phyloP scores from a whole-genome alignment of 1,140 invertebrate species.

The Idris sp. region DNA sequence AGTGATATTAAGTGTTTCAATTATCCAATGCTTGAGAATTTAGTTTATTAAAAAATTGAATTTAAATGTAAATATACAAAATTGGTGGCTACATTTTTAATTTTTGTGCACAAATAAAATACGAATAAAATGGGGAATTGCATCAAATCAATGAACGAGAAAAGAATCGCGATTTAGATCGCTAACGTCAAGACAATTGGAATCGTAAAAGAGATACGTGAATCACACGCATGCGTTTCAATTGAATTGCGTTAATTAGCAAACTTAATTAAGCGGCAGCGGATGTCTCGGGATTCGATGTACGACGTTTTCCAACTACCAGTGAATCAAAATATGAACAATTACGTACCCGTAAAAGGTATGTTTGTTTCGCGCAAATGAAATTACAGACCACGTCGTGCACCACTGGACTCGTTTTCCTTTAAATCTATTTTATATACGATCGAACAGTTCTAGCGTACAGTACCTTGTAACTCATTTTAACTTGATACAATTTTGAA shows the following conservation, averaged over 20 bases:
- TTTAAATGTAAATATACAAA: too few species aligned
- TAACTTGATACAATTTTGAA: conserved; percentile 29
- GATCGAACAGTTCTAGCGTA: conserved; percentile 25
- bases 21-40: too few species aligned
- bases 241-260: conserved; percentile 52
- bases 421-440: conserved; percentile 29
- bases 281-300: conserved; percentile 10
- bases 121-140: too few species aligned
- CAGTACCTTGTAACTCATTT: conserved; percentile 30
- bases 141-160: conserved; percentile 1
- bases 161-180: conserved; percentile 28
- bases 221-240: conserved; percentile 30
- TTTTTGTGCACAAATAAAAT: too few species aligned
- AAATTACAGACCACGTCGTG: conserved; percentile 34
- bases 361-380: conserved; percentile 41
- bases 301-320: conserved; percentile 28
- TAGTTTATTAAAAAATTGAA: too few species aligned
- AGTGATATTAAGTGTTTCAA: too few species aligned
- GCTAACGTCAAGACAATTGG: conserved; percentile 13
- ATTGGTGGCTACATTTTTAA: not conserved
- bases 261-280: conserved; percentile 38
- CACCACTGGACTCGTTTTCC: conserved; percentile 16
- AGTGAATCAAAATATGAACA: conserved; percentile 43
- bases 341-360: conserved; percentile 44
- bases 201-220: conserved; percentile 7